Evolutionary conservation across 2,113 vertebrate species (phyloP).

Genomic region (Corythornis vintsioides): DNA sequence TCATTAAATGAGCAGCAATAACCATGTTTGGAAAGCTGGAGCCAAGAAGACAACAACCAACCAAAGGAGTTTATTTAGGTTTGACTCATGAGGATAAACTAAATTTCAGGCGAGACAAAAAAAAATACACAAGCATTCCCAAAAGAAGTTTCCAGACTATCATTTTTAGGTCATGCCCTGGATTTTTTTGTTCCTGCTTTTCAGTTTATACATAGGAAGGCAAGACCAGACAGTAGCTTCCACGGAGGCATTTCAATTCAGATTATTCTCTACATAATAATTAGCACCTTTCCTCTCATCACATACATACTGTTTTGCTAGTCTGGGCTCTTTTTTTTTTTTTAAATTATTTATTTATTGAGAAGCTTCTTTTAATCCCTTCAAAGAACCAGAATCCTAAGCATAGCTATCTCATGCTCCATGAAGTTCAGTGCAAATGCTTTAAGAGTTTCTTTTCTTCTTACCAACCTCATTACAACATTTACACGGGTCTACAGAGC

Average conservation of each 20-base stretch:
- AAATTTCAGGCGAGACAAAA: slow-evolving; percentile 22
- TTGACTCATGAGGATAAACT: not conserved
- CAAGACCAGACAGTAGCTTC: not conserved
- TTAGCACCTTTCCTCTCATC: not conserved
- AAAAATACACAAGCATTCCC: not conserved
- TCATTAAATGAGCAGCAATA: not conserved
- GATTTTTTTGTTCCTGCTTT: not conserved
- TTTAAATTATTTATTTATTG: not conserved
- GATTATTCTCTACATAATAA: not conserved
- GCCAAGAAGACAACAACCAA: not conserved
- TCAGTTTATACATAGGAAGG: not conserved
- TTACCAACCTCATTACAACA: slow-evolving; percentile 31
- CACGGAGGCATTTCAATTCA: not conserved
- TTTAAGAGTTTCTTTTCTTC: not conserved
- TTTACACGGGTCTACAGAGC: not conserved
- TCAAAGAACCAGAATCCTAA: not conserved
- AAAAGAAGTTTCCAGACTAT: not conserved
- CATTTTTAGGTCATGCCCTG: not conserved
- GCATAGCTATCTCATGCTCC: not conserved
- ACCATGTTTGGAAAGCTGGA: not conserved
- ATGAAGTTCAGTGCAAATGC: slow-evolving; percentile 32
- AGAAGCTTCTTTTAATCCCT: slow-evolving; percentile 16
- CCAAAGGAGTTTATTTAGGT: not conserved
- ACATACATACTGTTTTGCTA: not conserved
- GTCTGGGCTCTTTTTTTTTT: not conserved